Evolutionary conservation across 2,113 vertebrate genomes (phyloP).

Genomic region (Mormoops blainvillei): DNA sequence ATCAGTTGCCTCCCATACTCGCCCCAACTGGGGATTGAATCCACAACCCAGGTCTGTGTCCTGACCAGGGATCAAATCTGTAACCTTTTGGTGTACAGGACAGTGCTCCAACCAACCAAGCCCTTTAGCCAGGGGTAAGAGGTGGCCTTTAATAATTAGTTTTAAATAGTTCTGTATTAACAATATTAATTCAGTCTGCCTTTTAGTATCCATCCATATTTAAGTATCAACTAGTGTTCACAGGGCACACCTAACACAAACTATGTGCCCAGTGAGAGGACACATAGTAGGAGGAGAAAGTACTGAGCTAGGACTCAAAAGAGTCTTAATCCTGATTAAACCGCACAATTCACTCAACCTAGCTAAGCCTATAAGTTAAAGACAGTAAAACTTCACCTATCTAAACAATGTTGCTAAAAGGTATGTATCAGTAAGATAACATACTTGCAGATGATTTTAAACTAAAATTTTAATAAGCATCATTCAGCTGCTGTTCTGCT

Average conservation of each 20-base stretch:
- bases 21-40: too few relatives aligned
- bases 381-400: neutral
- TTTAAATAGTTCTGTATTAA: neutral
- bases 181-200: neutral
- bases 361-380: neutral
- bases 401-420: neutral
- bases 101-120: too few relatives aligned
- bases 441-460: neutral
- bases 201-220: neutral
- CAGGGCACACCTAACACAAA: neutral
- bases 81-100: too few relatives aligned
- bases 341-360: neutral
- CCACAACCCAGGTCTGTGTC: too few relatives aligned
- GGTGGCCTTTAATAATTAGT: neutral
- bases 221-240: neutral
- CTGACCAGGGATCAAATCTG: too few relatives aligned
- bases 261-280: neutral
- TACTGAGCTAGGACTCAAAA: neutral
- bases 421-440: neutral
- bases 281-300: neutral
- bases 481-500: neutral
- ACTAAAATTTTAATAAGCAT: neutral
- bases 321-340: neutral
- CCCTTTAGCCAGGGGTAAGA: neutral
- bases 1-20: too few relatives aligned